Evolutionary conservation across 2,888 invertebrate genomes (phyloP).

Genomic region (Shargacucullia verbasci): DNA sequence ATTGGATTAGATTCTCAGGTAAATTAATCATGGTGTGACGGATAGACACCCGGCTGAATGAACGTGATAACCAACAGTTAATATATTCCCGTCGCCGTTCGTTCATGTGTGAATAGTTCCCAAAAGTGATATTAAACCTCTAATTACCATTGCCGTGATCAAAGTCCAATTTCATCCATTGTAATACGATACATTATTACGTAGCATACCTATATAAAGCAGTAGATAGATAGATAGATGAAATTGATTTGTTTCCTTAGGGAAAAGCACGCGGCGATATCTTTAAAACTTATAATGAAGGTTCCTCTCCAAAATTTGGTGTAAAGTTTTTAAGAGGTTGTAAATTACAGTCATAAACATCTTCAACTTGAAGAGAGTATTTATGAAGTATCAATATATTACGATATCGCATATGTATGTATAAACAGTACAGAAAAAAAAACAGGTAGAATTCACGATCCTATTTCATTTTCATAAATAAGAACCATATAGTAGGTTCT

Average conservation of each 20-base stretch:
- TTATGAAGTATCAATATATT: slow-evolving; percentile 27
- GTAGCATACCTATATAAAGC: slow-evolving; percentile 19
- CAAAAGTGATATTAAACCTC: slow-evolving; percentile 17
- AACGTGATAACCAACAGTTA: slow-evolving; percentile 23
- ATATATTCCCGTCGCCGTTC: slow-evolving; percentile 20
- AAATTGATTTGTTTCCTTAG: slow-evolving; percentile 52
- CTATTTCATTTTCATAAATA: too few relatives aligned
- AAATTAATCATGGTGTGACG: slow-evolving; percentile 47
- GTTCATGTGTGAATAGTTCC: slow-evolving; percentile 11
- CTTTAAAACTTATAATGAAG: slow-evolving; percentile 60
- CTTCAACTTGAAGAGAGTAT: slow-evolving; percentile 33
- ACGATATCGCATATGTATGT: slow-evolving; percentile 1
- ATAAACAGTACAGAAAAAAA: not conserved
- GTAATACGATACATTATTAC: slow-evolving; percentile 24
- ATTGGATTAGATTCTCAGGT: slow-evolving; percentile 45
- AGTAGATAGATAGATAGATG: slow-evolving; percentile 27
- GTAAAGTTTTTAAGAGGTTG: slow-evolving; percentile 51
- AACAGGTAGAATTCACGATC: too few relatives aligned
- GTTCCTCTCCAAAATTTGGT: slow-evolving; percentile 42
- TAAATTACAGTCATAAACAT: slow-evolving; percentile 48
- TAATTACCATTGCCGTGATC: slow-evolving; percentile 10
- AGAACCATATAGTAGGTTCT: too few relatives aligned
- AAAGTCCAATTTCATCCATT: slow-evolving; percentile 7
- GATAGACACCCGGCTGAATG: slow-evolving; percentile 21
- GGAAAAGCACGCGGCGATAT: slow-evolving; percentile 52